These are phyloP conservation scores for Agriopis aurantiaria DNA, from an alignment of 2,888 invertebrate species.

Conservation along the genomic window DNA sequence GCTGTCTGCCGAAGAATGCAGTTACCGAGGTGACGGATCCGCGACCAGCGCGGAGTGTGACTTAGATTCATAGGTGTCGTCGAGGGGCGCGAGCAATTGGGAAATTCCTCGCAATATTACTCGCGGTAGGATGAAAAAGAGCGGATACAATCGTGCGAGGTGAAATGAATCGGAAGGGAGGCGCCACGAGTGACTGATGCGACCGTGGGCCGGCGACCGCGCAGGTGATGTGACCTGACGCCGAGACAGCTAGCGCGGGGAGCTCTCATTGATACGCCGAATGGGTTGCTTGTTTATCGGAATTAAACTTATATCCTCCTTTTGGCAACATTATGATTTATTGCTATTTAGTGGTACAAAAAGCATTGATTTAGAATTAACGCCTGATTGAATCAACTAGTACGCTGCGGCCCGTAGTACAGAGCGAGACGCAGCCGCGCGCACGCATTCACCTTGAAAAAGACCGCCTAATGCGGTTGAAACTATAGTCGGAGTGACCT, in stretches of 20 bases:
- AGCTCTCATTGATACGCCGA: background rate
- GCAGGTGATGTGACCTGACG: slow-evolving; percentile 7
- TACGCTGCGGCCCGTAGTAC: too few species aligned
- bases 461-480: too few species aligned
- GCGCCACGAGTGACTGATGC: slow-evolving; percentile 27
- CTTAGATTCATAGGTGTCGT: slow-evolving; percentile 81
- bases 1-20: slow-evolving; percentile 83
- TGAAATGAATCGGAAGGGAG: slow-evolving; percentile 49
- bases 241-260: background rate
- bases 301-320: background rate
- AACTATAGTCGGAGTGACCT: too few species aligned
- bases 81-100: slow-evolving; percentile 74
- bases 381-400: too few species aligned
- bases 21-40: slow-evolving; percentile 79
- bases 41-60: slow-evolving; percentile 56
- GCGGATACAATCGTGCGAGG: slow-evolving; percentile 47
- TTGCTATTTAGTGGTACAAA: too few species aligned
- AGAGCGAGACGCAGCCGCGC: too few species aligned
- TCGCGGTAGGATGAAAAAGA: slow-evolving; percentile 64
- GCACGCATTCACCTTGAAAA: too few species aligned
- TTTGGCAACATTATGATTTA: background rate
- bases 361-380: too few species aligned
- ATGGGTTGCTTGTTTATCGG: slow-evolving; percentile 11
- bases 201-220: slow-evolving; percentile 10
- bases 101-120: slow-evolving; percentile 75